Evolutionary conservation across 2,888 invertebrate genomes (phyloP), one percentile per base, ranked within the genome.

Genomic region (Gari tellinella): DNA sequence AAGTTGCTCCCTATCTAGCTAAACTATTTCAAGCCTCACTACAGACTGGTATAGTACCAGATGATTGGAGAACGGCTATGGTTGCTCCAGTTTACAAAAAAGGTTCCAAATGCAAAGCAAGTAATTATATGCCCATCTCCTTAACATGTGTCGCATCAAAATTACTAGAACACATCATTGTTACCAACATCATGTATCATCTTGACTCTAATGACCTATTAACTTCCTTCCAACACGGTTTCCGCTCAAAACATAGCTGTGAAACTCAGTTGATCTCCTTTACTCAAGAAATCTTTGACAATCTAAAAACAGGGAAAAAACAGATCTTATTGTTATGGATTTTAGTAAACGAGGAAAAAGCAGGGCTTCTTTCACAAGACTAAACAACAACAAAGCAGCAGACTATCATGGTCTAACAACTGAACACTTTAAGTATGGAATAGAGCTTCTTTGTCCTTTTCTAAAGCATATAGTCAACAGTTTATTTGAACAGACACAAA

Each of bases 131-230:
- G 5, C 70, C 70, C 14, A 49, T 64, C 14, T 70, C 53, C 25
- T 48, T 70, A 19, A 70, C 64, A 17, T 70, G 53, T 21, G 57
- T 64, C 25, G 23, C 61, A 21, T 64, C 55, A n/a, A 70, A 63
- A 57, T 25, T 57, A 17, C 38, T 70, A 40, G 70, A 64, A 53
- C 56, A 57, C 38, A 57, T 64, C 8, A 23, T 70, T 2, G 45
- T 43, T 3, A 53, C 52, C 25, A 58, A 60, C 26, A 70, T 58
- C 31, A 64, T 58, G 70, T 7, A 12, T 10, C 43, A 63, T 31
- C 37, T 56, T 37, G 60, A 67, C 41, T 19, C n/a, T 10, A 37
- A 67, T 8, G 19, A 60, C 46, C n/a, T 55, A 31, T 48, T 56
- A 4, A 43, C 17, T 5, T 37, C 45, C 26, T 48, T 48, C 19